Base-by-base conservation (phyloP, 2,888 invertebrate genomes). In the Notodonta dromedarius region DNA sequence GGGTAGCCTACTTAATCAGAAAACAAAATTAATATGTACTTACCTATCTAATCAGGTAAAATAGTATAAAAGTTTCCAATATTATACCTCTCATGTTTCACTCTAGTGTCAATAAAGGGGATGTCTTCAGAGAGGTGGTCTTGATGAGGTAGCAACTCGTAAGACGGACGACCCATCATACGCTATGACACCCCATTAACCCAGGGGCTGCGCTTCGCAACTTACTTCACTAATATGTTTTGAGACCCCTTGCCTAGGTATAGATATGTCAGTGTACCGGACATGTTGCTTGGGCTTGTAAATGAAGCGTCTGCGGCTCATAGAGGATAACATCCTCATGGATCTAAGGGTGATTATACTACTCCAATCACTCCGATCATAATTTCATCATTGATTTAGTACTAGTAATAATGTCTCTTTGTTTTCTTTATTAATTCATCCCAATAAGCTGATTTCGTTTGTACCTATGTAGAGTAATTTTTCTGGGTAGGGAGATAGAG, bases 161-260 rank as follows among this genome's bases (percentile, higher is more conserved):
- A 76, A 81, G 83, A 82, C 79, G 77, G 85, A 80, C 89, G 82
- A 88, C 88, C 89, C 87, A 91, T 92, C 91, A 90, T 86, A 79
- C 77, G 77, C 84, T 84, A 89, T 91, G 92, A 91, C 92, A 93
- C 85, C 85, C 91, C 86, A 92, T 93, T 92, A 92, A 91, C 90
- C 87, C 85, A 77, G 73, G 80, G 77, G 79, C 84, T 82, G 82
- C 84, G 84, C 82, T 83, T 78, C 82, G 83, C 85, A 88, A 87
- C 88, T 88, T 87, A 86, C 86, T 75, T 76, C 68, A 59, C 85
- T 89, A 85, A 88, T 89, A 88, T 87, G 89, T 89, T 88, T 84
- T 80, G 80, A 86, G 83, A 85, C 32, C 54, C 51, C 62, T 74
- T 50, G 56, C 58, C 13, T 57, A n/a, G 24, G 52, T 65, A 39